A percentile compares a stretch with the other conserved stretches of the same genome.
Conservation (phyloP, 2,113 vertebrate genomes). For the Callipepla squamata region DNA sequence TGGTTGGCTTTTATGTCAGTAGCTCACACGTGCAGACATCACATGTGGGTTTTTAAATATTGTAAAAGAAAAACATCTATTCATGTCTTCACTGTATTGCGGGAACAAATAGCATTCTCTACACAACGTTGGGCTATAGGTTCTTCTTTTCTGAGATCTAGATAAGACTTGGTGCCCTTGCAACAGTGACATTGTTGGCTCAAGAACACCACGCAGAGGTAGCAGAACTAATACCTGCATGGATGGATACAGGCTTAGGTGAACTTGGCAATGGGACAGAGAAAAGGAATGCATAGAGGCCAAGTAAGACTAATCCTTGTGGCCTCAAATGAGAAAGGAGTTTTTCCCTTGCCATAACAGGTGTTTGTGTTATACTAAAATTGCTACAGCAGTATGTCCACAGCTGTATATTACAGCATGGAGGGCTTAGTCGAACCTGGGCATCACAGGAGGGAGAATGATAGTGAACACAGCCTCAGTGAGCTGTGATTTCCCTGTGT, state of each 20-base stretch:
- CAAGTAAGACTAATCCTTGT: not conserved
- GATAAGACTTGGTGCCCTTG: not conserved
- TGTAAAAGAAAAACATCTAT: not conserved
- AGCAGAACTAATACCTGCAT: not conserved
- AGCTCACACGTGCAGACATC: not conserved
- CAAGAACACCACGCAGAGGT: not conserved
- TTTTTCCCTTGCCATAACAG: not conserved
- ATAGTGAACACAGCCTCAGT: not conserved
- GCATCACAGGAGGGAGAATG: not conserved
- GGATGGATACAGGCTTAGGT: not conserved
- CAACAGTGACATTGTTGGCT: not conserved
- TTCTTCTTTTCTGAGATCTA: not conserved
- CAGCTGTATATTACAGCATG: not conserved
- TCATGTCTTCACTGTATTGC: not conserved
- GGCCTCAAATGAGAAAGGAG: not conserved
- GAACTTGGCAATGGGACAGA: not conserved
- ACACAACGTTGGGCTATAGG: rapidly evolving
- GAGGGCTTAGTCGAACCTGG: not conserved
- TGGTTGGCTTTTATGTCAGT: not conserved
- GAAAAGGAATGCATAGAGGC: not conserved
- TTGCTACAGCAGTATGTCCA: not conserved
- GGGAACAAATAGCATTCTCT: not conserved
- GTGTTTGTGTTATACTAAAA: not conserved
- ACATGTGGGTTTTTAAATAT: not conserved
- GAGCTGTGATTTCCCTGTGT: not conserved